A percentile compares a stretch with the other conserved stretches of the same genome.
Conservation (phyloP, 2,113 vertebrate genomes). For the Seriola dumerili region DNA sequence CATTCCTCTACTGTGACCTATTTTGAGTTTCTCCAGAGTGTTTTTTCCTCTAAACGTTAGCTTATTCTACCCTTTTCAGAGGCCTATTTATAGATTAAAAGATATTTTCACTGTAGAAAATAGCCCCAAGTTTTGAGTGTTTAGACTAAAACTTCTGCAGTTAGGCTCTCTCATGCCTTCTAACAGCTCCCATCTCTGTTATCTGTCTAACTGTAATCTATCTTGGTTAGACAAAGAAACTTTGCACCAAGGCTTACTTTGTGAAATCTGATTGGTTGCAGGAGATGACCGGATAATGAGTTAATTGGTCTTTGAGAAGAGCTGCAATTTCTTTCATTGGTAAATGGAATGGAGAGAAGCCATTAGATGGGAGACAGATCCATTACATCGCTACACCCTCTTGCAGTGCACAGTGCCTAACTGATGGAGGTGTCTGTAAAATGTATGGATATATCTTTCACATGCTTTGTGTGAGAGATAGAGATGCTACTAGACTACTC, state of each 20-base stretch:
- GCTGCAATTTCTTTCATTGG: conserved; percentile 50
- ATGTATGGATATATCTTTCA: conserved; percentile 43
- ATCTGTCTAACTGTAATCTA: conserved; percentile 5
- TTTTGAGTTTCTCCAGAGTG: neutral
- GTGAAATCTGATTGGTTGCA: conserved; percentile 39
- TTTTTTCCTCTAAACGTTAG: conserved; percentile 2
- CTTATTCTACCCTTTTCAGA: neutral
- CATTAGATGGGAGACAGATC: conserved; percentile 37
- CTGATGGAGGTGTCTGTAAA: conserved; percentile 42
- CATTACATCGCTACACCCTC: conserved; percentile 34
- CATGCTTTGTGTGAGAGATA: conserved; percentile 13
- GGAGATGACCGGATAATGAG: conserved; percentile 45
- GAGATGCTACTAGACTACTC: conserved; percentile 17
- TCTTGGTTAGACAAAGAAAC: conserved; percentile 11
- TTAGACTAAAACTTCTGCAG: neutral
- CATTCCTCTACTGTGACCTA: neutral
- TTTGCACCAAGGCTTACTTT: conserved; percentile 14
- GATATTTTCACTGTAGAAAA: neutral
- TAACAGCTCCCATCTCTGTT: neutral
- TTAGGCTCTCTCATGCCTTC: neutral
- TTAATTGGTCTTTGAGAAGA: conserved; percentile 48
- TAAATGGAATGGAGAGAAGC: conserved; percentile 46
- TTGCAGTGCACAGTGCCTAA: conserved; percentile 19
- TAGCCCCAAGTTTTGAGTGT: neutral
- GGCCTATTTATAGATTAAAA: neutral